Base-by-base conservation (phyloP, 1,140 invertebrate genomes). In the Cydia amplana region DNA sequence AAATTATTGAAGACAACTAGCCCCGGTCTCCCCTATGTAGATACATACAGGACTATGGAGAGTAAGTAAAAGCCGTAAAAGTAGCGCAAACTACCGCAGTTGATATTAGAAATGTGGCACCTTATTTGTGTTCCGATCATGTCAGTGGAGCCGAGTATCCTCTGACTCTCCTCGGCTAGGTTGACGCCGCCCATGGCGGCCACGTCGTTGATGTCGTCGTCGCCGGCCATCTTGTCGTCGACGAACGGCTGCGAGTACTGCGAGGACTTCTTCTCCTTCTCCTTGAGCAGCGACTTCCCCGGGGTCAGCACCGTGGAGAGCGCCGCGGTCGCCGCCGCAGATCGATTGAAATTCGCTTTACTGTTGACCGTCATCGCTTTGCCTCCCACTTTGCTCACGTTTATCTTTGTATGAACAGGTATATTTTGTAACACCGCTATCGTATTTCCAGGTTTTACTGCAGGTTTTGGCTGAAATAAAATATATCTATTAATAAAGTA, bases 121-220 rank as follows among this genome's bases (percentile, higher is more conserved):
- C 90, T 89, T 75, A 99, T 98, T 93, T 99, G 98, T 0, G 98
- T 98, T 9, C 98, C 98, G 75, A 99, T 98, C 91, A 98, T 97
- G 85, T 99, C 98, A 4, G 98, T 98, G 4, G 97, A 97, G 3
- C 98, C 98, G 36, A 99, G 94, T 85, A 99, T 99, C 91, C 97
- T 96, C 88, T 99, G 98, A 73, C 96, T 97, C 93, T 99, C 98
- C 93, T 99, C 98, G 1, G 97, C 96, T 81, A 99, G 94, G 93
- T 99, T 99, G n/a, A 99, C 98, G 32, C 98, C 98, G 82, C 98
- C 98, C 98, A 99, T 99, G 6, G 98, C 98, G 25, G 98, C 98
- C 0, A 99, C 98, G 94, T 99, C 98, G 87, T 99, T 99, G 80
- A 99, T 99, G 46, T 92, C 91, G 51, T 92, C 91, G 77, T 91